Evolutionary conservation across 2,113 vertebrate species (phyloP).

Genomic region (Gallinago jamesoni): DNA sequence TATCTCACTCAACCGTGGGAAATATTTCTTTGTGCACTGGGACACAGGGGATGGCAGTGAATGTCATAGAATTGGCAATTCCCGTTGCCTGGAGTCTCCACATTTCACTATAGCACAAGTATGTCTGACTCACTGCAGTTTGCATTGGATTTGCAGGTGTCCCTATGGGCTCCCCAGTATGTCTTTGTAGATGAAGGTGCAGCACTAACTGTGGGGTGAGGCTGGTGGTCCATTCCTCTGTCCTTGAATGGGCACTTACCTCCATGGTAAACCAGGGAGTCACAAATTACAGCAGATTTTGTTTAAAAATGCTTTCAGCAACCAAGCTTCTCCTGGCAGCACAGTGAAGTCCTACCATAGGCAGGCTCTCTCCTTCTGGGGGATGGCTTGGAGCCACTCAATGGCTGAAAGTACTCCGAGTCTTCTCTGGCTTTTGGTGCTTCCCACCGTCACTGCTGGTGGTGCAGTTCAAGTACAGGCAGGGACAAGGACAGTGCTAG

Average conservation of each 20-base stretch:
- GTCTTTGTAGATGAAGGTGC: not conserved
- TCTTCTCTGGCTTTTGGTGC: rapidly evolving
- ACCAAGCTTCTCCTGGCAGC: not conserved
- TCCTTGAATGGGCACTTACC: not conserved
- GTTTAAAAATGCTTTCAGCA: not conserved
- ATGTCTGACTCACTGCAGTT: not conserved
- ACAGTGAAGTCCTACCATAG: not conserved
- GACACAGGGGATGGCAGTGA: not conserved
- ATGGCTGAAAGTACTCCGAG: not conserved
- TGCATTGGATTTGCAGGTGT: not conserved
- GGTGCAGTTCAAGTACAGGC: not conserved
- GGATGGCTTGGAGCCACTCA: not conserved
- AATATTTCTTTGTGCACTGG: not conserved
- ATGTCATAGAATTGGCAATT: not conserved
- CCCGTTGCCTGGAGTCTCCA: not conserved
- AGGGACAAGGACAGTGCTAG: not conserved
- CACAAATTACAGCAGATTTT: not conserved
- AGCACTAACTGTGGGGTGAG: not conserved
- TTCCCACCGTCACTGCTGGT: not conserved
- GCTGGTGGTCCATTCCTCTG: not conserved
- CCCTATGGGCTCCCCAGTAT: rapidly evolving
- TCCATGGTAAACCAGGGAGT: not conserved
- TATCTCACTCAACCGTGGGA: not conserved
- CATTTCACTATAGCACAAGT: not conserved
- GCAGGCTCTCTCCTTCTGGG: not conserved